Percentiles rank a stretch among this genome's conserved stretches.
phyloP scores from a whole-genome alignment of 2,113 vertebrate species.

The Osmerus eperlanus region DNA sequence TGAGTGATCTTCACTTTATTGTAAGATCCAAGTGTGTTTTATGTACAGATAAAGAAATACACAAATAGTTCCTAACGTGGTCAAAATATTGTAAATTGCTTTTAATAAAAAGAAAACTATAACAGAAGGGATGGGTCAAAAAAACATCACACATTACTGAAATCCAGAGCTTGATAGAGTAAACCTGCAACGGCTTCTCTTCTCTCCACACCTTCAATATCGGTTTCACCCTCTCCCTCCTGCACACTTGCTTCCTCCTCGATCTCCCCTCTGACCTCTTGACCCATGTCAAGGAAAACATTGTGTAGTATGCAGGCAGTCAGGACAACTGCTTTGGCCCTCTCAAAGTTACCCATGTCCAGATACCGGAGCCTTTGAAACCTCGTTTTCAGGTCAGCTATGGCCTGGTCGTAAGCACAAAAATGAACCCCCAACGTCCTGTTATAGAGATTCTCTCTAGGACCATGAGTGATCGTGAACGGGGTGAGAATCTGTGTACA shows the following conservation, averaged over 20 bases:
- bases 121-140: too few species aligned
- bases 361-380: constrained; percentile 65
- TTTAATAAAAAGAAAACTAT: too few species aligned
- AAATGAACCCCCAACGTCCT: constrained; percentile 52
- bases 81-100: too few species aligned
- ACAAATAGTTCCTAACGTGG: too few species aligned
- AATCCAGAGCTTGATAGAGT: constrained; percentile 45
- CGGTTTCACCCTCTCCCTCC: constrained; percentile 40
- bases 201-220: constrained; percentile 58
- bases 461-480: constrained; percentile 22
- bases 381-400: constrained; percentile 55
- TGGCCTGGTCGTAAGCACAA: constrained; percentile 49
- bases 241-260: constrained; percentile 8
- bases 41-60: too few species aligned
- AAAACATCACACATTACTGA: constrained; percentile 15
- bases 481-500: constrained; percentile 63
- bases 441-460: constrained; percentile 65
- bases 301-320: constrained; percentile 71
- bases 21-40: too few species aligned
- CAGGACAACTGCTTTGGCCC: constrained; percentile 62
- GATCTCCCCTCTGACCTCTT: constrained; percentile 34
- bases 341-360: constrained; percentile 65
- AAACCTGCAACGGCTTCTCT: constrained; percentile 55
- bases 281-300: constrained; percentile 56
- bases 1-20: too few species aligned